phyloP scores from a whole-genome alignment of 2,113 vertebrate genomes.

The Chlamydotis undulata region DNA sequence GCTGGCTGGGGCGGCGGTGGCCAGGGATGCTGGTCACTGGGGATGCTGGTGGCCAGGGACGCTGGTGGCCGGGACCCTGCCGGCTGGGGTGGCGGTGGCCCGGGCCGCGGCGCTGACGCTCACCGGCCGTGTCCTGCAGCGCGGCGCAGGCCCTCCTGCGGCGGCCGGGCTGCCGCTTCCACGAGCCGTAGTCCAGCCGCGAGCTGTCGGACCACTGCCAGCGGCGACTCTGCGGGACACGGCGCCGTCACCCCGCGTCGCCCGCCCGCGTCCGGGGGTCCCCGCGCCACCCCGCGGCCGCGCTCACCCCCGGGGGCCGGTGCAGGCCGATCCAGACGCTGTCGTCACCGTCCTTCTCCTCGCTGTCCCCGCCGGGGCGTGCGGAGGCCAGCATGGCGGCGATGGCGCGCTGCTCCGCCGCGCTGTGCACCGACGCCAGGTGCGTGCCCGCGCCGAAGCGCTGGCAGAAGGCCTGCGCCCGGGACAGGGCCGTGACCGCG shows the following conservation, averaged over 20 bases:
- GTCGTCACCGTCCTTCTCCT: background rate
- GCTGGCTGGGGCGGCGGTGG: too few species aligned
- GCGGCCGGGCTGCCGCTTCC: background rate
- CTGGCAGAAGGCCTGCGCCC: background rate
- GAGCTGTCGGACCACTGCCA: background rate
- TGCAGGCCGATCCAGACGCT: background rate
- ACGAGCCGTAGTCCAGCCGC: background rate
- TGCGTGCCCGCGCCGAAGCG: background rate
- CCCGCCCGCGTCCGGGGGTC: too few species aligned
- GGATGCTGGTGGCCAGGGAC: background rate
- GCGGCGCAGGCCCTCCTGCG: background rate
- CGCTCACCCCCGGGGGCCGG: background rate
- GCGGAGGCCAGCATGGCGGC: background rate
- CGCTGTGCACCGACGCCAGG: background rate
- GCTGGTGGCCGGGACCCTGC: accelerated
- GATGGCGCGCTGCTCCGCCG: background rate
- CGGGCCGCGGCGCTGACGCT: background rate
- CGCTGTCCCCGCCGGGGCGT: background rate
- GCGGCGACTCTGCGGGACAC: background rate
- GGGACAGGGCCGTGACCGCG: background rate
- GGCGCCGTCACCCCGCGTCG: too few species aligned
- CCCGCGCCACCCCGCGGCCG: too few species aligned
- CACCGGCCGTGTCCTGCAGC: background rate
- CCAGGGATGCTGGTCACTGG: background rate
- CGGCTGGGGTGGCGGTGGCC: too few species aligned